Evolutionary conservation across 2,797 vertebrate species (phyloP).

Genomic region (Salmo trutta): DNA sequence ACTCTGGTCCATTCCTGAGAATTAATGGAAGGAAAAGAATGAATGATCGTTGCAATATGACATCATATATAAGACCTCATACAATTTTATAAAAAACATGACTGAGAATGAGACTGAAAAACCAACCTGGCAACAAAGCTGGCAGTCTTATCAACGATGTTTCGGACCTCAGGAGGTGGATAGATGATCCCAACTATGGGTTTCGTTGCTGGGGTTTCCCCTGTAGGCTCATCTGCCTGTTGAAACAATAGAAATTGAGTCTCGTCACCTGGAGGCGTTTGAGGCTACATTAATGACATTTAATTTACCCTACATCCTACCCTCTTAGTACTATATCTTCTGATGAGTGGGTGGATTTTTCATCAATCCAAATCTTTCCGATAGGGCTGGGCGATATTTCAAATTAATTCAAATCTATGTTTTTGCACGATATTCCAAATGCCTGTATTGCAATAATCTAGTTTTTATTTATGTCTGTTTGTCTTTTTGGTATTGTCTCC

Average conservation of each 20-base stretch:
- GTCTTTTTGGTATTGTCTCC: too few relatives aligned
- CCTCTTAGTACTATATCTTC: too few relatives aligned
- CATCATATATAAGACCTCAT: neutral
- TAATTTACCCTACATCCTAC: too few relatives aligned
- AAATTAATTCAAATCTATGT: too few relatives aligned
- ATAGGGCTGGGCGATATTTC: too few relatives aligned
- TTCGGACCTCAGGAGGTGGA: conserved; percentile 96
- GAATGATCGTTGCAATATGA: neutral
- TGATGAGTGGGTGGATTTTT: too few relatives aligned
- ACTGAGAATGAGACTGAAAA: neutral
- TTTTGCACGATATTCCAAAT: too few relatives aligned
- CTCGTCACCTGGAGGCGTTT: too few relatives aligned
- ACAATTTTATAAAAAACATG: neutral
- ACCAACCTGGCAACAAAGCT: conserved; percentile 96
- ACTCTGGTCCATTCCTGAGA: conserved; percentile 94
- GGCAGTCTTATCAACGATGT: conserved; percentile 98
- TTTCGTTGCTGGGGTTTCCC: conserved; percentile 92
- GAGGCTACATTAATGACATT: too few relatives aligned
- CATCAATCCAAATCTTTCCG: too few relatives aligned
- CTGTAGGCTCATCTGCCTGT: conserved; percentile 85
- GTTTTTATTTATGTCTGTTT: too few relatives aligned
- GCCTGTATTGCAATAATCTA: too few relatives aligned
- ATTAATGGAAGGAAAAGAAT: conserved; percentile 1
- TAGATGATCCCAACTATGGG: conserved; percentile 98
- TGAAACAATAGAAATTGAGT: conserved; percentile 26